A percentile compares a stretch with the other conserved stretches of the same genome.
phyloP scores from a whole-genome alignment of 2,888 invertebrate genomes.

The Philereme transversata region DNA sequence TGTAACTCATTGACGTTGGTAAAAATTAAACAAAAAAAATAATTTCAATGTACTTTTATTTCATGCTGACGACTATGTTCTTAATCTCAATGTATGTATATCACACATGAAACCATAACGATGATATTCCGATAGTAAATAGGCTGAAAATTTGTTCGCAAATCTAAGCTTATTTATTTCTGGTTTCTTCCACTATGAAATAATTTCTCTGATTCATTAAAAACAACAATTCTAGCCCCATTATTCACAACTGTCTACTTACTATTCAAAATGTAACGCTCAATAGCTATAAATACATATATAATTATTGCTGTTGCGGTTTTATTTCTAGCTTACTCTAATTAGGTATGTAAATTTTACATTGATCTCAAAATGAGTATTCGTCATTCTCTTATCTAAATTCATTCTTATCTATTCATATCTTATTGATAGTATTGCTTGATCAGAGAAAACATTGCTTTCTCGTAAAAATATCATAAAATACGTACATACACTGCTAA shows the following conservation, averaged over 20 bases:
- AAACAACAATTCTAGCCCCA: conserved; percentile 78
- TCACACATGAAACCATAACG: conserved; percentile 78
- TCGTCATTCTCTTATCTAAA: conserved; percentile 69
- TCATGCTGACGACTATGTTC: conserved; percentile 80
- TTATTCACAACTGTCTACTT: conserved; percentile 78
- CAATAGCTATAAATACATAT: conserved; percentile 83
- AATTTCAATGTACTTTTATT: conserved; percentile 56
- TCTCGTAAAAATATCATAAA: conserved; percentile 69
- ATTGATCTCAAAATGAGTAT: conserved; percentile 81
- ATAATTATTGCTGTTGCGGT: conserved; percentile 83
- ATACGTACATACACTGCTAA: conserved; percentile 52
- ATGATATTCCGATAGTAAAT: conserved; percentile 51
- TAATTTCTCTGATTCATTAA: conserved; percentile 68
- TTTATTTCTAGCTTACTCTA: conserved; percentile 46
- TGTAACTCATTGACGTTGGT: no score
- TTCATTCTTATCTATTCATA: conserved; percentile 69
- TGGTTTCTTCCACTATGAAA: conserved; percentile 60
- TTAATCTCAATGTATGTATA: conserved; percentile 71
- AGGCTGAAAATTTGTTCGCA: conserved; percentile 42
- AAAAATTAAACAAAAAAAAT: conserved; percentile 11
- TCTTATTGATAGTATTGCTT: conserved; percentile 80
- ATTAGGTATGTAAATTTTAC: conserved; percentile 68
- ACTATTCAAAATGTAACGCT: conserved; percentile 82
- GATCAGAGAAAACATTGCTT: conserved; percentile 75
- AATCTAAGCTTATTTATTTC: conserved; percentile 41